A percentile compares a stretch with the other conserved stretches of the same genome.
phyloP scores from a whole-genome alignment of 2,797 vertebrate species.

The Pyrocephalus nanus region DNA sequence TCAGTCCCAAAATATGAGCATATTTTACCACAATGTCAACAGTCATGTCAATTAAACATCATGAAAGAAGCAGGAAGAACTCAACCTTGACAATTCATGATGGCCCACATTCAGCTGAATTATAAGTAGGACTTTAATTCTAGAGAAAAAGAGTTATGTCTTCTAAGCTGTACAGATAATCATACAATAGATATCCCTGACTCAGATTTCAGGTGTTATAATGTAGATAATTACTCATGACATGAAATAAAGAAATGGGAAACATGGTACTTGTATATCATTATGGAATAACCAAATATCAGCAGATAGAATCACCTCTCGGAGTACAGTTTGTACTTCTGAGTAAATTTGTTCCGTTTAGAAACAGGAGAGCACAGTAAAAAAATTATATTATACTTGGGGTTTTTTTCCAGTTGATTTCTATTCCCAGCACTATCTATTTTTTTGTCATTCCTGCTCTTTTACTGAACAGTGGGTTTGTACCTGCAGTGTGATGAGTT shows the following conservation, averaged over 20 bases:
- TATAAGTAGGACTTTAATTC: not conserved
- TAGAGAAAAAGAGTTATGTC: not conserved
- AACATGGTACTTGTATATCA: not conserved
- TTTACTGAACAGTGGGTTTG: not conserved
- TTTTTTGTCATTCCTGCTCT: not conserved
- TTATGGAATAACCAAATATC: not conserved
- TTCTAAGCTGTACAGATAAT: not conserved
- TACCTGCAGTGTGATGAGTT: not conserved
- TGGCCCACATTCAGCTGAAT: not conserved
- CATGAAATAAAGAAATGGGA: not conserved
- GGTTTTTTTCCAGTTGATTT: not conserved
- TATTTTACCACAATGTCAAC: constrained; percentile 31
- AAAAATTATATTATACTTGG: not conserved
- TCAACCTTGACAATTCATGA: constrained; percentile 35
- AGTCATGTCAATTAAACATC: constrained; percentile 1
- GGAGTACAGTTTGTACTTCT: not conserved
- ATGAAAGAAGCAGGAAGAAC: not conserved
- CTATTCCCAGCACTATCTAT: not conserved
- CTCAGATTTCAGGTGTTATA: not conserved
- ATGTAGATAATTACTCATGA: not conserved
- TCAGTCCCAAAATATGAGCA: not conserved
- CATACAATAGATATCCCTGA: not conserved
- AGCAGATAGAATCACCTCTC: not conserved
- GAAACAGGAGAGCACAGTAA: not conserved
- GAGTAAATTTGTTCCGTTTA: not conserved